Conservation (phyloP, 2,113 vertebrate genomes). For the Dendrocopos noguchii region DNA sequence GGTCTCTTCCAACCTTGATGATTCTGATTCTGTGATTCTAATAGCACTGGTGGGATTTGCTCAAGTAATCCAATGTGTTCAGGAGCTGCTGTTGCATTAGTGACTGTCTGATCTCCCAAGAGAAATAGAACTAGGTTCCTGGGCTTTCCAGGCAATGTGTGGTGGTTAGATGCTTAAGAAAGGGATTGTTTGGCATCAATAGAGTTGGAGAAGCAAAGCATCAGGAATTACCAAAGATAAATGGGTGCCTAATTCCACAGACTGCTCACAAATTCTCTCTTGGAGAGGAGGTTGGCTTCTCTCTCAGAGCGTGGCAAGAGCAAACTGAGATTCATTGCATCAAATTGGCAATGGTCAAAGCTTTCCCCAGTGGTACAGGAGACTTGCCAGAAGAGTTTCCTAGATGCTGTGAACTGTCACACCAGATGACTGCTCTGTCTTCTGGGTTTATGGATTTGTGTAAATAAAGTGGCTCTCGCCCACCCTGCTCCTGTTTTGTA, state of each 20-base stretch:
- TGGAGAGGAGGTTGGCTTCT: background rate
- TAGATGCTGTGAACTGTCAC: background rate
- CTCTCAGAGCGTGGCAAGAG: background rate
- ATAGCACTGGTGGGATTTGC: background rate
- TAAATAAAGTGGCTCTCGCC: accelerated
- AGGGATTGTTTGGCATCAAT: background rate
- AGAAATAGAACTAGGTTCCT: background rate
- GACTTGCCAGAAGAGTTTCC: background rate
- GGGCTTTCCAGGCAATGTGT: background rate
- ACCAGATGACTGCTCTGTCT: background rate
- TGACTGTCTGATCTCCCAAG: background rate
- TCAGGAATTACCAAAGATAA: background rate
- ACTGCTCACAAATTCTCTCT: background rate
- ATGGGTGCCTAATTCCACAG: background rate
- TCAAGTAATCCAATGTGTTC: background rate
- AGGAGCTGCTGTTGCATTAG: background rate
- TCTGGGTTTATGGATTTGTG: background rate
- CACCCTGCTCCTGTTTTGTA: background rate
- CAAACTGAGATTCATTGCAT: background rate
- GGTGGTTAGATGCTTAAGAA: background rate
- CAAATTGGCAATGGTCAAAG: background rate
- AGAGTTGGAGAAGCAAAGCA: background rate
- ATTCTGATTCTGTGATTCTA: background rate
- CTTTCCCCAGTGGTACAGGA: background rate
- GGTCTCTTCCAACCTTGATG: too few species aligned